Evolutionary conservation across 2,888 invertebrate genomes (phyloP).

Genomic region (Elaeidobius kamerunicus): DNA sequence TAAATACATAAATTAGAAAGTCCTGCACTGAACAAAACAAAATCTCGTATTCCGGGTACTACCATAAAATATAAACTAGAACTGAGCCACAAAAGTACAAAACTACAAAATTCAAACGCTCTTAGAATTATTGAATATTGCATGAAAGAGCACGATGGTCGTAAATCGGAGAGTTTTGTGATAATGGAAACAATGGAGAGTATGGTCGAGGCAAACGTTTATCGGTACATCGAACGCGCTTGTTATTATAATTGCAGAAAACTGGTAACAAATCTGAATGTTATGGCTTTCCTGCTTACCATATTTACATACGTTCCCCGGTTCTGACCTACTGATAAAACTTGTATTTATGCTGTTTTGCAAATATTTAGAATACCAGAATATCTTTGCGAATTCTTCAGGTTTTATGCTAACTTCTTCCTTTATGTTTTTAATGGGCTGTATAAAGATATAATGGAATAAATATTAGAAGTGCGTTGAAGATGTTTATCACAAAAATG

Average conservation of each 20-base stretch:
- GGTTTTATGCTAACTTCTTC: too few species aligned
- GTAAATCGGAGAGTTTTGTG: constrained; percentile 22
- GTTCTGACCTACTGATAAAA: constrained; percentile 27
- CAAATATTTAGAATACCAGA: constrained; percentile 9
- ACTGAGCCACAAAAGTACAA: constrained; percentile 6
- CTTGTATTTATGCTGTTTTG: constrained; percentile 20
- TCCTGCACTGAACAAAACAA: background rate
- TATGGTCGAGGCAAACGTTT: constrained; percentile 8
- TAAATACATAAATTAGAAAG: constrained; percentile 18
- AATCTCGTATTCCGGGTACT: background rate
- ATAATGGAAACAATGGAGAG: constrained; percentile 29
- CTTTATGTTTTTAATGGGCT: too few species aligned
- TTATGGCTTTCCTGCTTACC: constrained; percentile 25
- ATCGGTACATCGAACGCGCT: constrained; percentile 25
- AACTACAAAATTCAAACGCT: constrained; percentile 1
- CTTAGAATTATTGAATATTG: constrained; percentile 26
- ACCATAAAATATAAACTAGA: constrained; percentile 20
- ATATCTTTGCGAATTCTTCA: too few species aligned
- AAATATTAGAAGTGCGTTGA: too few species aligned
- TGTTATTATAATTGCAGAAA: constrained; percentile 30
- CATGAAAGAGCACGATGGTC: constrained; percentile 11
- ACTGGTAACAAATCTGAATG: constrained; percentile 25
- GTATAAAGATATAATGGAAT: too few species aligned
- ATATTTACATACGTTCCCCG: constrained; percentile 24
- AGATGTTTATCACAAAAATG: too few species aligned